phyloP scores from a whole-genome alignment of 2,888 invertebrate genomes.

The Sarcophaga variegata region DNA sequence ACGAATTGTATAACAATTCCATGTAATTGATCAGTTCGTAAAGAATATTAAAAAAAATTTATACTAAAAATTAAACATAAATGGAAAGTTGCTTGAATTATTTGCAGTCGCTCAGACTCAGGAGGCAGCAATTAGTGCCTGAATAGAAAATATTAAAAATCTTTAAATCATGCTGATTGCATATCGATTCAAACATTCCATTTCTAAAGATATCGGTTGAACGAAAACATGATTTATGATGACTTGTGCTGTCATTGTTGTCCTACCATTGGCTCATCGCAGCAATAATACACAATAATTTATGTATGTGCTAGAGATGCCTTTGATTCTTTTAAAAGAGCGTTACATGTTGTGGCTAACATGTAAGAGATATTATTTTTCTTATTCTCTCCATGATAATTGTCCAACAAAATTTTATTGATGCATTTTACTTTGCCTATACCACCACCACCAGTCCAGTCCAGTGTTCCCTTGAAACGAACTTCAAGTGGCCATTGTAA shows the following conservation, averaged over 20 bases:
- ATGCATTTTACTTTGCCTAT: conserved; percentile 4
- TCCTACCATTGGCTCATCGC: not conserved
- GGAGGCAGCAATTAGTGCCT: not conserved
- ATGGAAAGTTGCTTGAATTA: not conserved
- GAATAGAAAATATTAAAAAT: conserved; percentile 22
- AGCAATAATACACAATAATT: too few relatives aligned
- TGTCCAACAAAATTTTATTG: conserved; percentile 12
- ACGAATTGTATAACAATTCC: too few relatives aligned
- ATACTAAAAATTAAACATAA: accelerated
- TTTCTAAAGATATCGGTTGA: conserved; percentile 30
- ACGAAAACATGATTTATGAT: conserved; percentile 41
- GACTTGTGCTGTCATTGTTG: conserved; percentile 1
- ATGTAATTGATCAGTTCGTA: too few relatives aligned
- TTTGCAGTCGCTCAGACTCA: not conserved
- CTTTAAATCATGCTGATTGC: conserved; percentile 38
- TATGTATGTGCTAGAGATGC: too few relatives aligned
- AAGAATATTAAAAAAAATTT: too few relatives aligned
- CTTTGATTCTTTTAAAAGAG: too few relatives aligned
- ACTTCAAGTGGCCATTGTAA: conserved; percentile 1
- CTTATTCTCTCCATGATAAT: not conserved
- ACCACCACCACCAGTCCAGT: not conserved
- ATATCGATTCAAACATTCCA: conserved; percentile 40
- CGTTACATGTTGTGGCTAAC: not conserved
- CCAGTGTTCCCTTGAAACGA: too few relatives aligned
- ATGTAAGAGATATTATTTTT: not conserved